These are phyloP conservation scores for Theodoxus fluviatilis DNA, from an alignment of 2,888 invertebrate species.

Conservation along the genomic window DNA sequence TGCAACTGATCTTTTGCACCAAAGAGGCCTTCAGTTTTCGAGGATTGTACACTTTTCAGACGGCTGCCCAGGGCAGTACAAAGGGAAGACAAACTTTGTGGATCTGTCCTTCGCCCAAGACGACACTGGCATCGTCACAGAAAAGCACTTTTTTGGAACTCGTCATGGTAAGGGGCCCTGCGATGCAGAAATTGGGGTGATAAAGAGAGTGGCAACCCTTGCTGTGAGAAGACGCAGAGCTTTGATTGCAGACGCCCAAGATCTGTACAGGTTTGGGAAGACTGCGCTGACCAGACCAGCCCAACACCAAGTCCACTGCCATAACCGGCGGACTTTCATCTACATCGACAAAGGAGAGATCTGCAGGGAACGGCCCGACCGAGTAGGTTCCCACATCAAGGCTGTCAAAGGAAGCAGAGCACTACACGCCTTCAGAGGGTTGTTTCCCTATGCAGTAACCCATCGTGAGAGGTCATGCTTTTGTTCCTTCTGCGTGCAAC, in stretches of 20 bases:
- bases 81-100: not conserved
- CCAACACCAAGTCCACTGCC: not conserved
- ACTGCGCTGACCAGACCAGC: not conserved
- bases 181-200: not conserved
- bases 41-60: conserved; percentile 4
- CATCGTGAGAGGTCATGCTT: no score
- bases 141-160: conserved; percentile 2
- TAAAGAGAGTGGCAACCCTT: not conserved
- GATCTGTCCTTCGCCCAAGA: not conserved
- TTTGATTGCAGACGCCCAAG: not conserved
- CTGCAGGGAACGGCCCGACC: no score
- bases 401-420: no score
- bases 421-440: no score
- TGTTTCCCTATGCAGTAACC: no score
- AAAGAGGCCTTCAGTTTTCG: not conserved
- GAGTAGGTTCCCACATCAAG: no score
- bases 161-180: not conserved
- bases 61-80: conserved; percentile 1
- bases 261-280: not conserved
- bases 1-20: not conserved
- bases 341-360: not conserved
- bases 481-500: no score
- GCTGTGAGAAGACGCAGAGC: not conserved
- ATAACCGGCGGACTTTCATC: not conserved
- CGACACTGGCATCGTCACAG: not conserved